These are phyloP conservation scores for Nesidiocoris tenuis DNA, from an alignment of 2,888 invertebrate genomes.

Conservation along the genomic window DNA sequence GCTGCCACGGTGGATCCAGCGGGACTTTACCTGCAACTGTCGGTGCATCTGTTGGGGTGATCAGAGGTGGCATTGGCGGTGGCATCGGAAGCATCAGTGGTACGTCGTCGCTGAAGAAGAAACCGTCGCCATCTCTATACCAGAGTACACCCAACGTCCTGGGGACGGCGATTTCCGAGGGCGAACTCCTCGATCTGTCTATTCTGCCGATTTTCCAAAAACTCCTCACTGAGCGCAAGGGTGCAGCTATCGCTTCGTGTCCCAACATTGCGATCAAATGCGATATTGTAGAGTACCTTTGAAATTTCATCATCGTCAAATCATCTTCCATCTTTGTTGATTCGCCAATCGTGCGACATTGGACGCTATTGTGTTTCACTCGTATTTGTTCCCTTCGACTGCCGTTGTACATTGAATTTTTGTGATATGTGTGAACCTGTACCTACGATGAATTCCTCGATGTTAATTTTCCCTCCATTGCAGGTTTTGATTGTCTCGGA, in stretches of 20 bases:
- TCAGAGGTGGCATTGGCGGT: constrained; percentile 52
- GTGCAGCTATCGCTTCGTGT: constrained; percentile 80
- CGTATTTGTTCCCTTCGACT: constrained; percentile 16
- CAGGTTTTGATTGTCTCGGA: no score
- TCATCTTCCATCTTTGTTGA: neutral
- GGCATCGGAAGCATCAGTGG: constrained; percentile 45
- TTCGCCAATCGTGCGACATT: constrained; percentile 7
- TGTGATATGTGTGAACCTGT: constrained; percentile 19
- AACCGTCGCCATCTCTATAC: constrained; percentile 57
- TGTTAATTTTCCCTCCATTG: neutral
- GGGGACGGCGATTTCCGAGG: constrained; percentile 71
- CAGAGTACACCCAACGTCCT: constrained; percentile 64
- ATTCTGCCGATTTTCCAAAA: constrained; percentile 90
- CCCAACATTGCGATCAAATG: constrained; percentile 94
- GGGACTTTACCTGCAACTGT: constrained; percentile 33
- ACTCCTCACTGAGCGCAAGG: constrained; percentile 79
- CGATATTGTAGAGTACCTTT: constrained; percentile 92
- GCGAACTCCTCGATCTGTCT: constrained; percentile 79
- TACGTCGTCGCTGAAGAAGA: constrained; percentile 46
- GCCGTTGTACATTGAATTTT: constrained; percentile 29
- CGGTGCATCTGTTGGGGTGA: constrained; percentile 20
- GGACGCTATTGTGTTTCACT: neutral
- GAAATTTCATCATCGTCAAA: constrained; percentile 53
- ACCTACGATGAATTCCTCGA: neutral
- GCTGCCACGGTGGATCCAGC: constrained; percentile 49